Conservation (phyloP, 2,888 invertebrate genomes). For the Ditylenchus weischeri region DNA sequence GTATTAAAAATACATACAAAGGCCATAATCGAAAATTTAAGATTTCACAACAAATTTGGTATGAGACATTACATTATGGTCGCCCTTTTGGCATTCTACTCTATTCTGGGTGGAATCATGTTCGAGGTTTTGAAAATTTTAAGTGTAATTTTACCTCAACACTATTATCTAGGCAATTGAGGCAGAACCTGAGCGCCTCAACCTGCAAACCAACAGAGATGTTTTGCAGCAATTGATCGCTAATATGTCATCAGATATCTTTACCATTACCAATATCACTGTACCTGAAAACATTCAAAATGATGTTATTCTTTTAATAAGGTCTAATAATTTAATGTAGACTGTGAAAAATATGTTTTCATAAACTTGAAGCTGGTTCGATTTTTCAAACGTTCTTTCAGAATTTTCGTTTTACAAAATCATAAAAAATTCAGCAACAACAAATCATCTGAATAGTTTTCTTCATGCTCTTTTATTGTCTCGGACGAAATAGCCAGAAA, state of each 20-base stretch:
- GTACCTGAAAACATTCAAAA: not conserved
- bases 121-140: slow-evolving; percentile 25
- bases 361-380: no score
- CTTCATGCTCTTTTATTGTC: no score
- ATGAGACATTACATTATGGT: slow-evolving; percentile 36
- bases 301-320: slow-evolving; percentile 26
- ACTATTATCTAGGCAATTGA: slow-evolving; percentile 26
- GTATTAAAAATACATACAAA: no score
- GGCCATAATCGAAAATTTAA: slow-evolving; percentile 8
- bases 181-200: slow-evolving; percentile 22
- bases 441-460: no score
- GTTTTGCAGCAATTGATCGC: slow-evolving; percentile 23
- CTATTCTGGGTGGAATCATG: slow-evolving; percentile 35
- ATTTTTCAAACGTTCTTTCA: no score
- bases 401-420: no score
- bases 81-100: slow-evolving; percentile 31
- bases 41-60: slow-evolving; percentile 38
- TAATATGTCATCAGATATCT: slow-evolving; percentile 21
- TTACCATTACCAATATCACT: slow-evolving; percentile 25
- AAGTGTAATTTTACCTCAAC: not conserved
- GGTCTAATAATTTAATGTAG: slow-evolving; percentile 12
- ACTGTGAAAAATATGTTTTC: not conserved
- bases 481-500: no score
- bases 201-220: slow-evolving; percentile 19
- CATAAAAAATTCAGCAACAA: no score